These are phyloP conservation scores for Lasioglossum marginatum DNA, from an alignment of 2,888 invertebrate species.

Conservation along the genomic window DNA sequence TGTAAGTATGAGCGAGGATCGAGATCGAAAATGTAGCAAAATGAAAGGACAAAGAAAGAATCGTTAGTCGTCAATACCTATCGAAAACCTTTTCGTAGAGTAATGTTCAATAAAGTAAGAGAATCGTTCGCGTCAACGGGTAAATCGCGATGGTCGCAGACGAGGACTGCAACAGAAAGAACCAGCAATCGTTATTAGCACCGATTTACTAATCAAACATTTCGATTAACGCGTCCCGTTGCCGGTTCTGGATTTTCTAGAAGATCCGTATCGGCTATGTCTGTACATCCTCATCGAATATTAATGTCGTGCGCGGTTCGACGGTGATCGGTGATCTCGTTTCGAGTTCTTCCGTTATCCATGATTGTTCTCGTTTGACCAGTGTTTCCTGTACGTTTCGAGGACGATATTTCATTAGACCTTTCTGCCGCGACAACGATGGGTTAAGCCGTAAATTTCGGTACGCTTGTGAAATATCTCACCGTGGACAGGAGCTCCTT, in stretches of 20 bases:
- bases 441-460: not conserved
- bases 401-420: too few species aligned
- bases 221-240: conserved; percentile 53
- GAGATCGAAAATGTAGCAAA: not conserved
- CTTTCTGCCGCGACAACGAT: not conserved
- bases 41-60: not conserved
- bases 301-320: conserved; percentile 12
- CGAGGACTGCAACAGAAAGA: conserved; percentile 30
- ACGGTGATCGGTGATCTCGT: not conserved
- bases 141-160: conserved; percentile 17
- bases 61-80: not conserved
- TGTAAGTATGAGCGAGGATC: not conserved
- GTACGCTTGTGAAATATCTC: not conserved
- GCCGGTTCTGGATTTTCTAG: conserved; percentile 35
- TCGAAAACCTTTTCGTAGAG: not conserved
- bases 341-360: not conserved
- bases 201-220: conserved; percentile 62
- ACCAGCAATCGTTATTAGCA: conserved; percentile 52
- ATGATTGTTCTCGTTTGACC: not conserved
- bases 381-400: not conserved
- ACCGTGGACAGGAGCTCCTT: not conserved
- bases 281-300: not conserved
- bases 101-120: not conserved
- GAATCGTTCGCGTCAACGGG: not conserved
- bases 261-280: conserved; percentile 27